Percentiles rank a stretch among this genome's conserved stretches.
phyloP scores from a whole-genome alignment of 2,888 invertebrate genomes.

The Orthosia incerta region DNA sequence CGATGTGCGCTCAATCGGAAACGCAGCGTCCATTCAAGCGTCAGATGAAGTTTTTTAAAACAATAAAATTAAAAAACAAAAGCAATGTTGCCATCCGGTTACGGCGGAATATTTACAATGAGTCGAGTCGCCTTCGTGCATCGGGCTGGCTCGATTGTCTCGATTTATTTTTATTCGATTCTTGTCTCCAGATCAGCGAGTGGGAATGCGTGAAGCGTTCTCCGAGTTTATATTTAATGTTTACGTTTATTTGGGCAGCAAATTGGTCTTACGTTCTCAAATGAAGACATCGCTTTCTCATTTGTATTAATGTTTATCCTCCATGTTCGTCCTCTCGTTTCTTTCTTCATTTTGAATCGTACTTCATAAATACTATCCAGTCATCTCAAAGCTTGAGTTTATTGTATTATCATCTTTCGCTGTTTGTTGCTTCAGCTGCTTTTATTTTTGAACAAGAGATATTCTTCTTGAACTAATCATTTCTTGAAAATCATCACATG shows the following conservation, averaged over 20 bases:
- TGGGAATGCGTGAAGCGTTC: conserved; percentile 74
- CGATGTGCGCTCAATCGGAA: conserved; percentile 62
- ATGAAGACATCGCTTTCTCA: conserved; percentile 63
- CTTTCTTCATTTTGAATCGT: conserved; percentile 48
- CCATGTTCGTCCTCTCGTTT: conserved; percentile 31
- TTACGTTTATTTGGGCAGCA: conserved; percentile 64
- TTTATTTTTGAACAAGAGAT: conserved; percentile 27
- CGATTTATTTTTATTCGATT: conserved; percentile 81
- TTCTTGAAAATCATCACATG: not conserved
- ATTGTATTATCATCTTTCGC: conserved; percentile 26
- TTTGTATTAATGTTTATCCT: conserved; percentile 59
- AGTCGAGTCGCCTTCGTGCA: conserved; percentile 66
- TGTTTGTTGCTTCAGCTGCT: conserved; percentile 26
- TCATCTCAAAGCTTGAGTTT: conserved; percentile 28
- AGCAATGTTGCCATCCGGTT: conserved; percentile 69
- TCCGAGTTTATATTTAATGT: conserved; percentile 68
- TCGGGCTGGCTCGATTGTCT: conserved; percentile 78
- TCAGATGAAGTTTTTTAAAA: conserved; percentile 64
- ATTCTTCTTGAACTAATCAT: not conserved
- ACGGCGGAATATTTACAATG: conserved; percentile 74
- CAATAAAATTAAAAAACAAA: conserved; percentile 64
- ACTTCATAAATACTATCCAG: conserved; percentile 49
- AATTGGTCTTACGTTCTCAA: conserved; percentile 63
- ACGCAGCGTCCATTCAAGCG: conserved; percentile 66
- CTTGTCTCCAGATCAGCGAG: conserved; percentile 72